Base-by-base conservation (phyloP, 1,140 invertebrate species). In the Tenebrio molitor region DNA sequence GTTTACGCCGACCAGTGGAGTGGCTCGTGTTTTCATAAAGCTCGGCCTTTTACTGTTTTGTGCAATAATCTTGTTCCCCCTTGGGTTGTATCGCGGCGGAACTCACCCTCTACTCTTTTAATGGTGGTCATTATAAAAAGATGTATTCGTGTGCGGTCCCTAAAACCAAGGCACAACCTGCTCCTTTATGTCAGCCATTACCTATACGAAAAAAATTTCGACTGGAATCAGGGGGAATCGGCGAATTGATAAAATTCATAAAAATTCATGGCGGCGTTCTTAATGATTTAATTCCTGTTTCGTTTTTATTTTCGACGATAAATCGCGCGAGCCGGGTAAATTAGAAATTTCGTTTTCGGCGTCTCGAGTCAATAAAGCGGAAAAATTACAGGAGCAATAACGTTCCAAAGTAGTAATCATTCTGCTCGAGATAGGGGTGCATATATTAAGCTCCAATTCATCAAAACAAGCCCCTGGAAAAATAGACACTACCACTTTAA, bases 41-140 rank as follows among this genome's bases (percentile, higher is more conserved):
- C 50, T 58, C 50, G 50, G 50, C 23, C 21, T 58, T 58, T 58
- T 58, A 58, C 50, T 58, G 50, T 58, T 58, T 58, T 58, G 50
- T 58, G 50, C 50, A 58, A 58, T 58, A 58, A 58, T 58, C 50
- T 58, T 23, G 50, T 29, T 46, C 42, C 50, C 50, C 50, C 23
- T 58, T 58, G 50, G 50, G 50, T 29, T 58, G 50, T 33, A 58
- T 58, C 23, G 50, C 10, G 23, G 50, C 50, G 23, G n/a, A 58
- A 58, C 50, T 58, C 50, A 58, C 50, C 50, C 50, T 58, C 50
- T 14, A 58, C 21, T 58, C 50, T 58, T 58, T 58, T 58, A 58
- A 58, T 58, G 50, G 50, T 58, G 50, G 50, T 58, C 50, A 58
- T 58, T 58, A 58, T 58, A 58, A 58, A 58, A 58, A 58, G 50